Conservation (phyloP, 1,140 invertebrate species). For the Cotesia typhae region DNA sequence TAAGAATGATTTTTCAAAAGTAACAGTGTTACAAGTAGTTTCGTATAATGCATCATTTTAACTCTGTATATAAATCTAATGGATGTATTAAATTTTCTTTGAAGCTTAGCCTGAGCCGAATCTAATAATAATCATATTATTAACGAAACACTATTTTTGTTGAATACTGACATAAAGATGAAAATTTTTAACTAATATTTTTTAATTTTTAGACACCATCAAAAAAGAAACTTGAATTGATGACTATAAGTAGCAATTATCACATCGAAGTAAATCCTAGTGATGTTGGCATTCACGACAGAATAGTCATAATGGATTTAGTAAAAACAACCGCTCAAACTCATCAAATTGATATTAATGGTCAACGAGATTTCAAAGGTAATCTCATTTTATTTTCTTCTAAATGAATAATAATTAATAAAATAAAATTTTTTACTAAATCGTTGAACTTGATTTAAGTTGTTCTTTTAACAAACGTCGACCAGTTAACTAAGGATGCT, state of each 20-base stretch:
- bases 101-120: no score
- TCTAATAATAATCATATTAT: no score
- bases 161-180: no score
- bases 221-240: constrained; percentile 96
- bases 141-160: no score
- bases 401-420: constrained; percentile 4
- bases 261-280: constrained; percentile 99
- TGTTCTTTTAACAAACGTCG: constrained; percentile 94
- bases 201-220: constrained; percentile 83
- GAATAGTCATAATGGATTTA: constrained; percentile 96
- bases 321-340: constrained; percentile 97
- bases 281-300: constrained; percentile 96
- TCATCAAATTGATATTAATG: constrained; percentile 87
- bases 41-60: no score
- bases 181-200: constrained; percentile 5
- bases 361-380: constrained; percentile 94
- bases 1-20: no score
- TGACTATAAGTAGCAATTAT: constrained; percentile 94
- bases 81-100: no score
- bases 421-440: constrained; percentile 22
- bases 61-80: no score
- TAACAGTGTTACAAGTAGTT: no score
- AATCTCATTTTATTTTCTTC: not conserved
- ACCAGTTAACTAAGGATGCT: constrained; percentile 96
- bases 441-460: constrained; percentile 69